phyloP scores from a whole-genome alignment of 2,797 vertebrate species.

The Rousettus madagascariensis region DNA sequence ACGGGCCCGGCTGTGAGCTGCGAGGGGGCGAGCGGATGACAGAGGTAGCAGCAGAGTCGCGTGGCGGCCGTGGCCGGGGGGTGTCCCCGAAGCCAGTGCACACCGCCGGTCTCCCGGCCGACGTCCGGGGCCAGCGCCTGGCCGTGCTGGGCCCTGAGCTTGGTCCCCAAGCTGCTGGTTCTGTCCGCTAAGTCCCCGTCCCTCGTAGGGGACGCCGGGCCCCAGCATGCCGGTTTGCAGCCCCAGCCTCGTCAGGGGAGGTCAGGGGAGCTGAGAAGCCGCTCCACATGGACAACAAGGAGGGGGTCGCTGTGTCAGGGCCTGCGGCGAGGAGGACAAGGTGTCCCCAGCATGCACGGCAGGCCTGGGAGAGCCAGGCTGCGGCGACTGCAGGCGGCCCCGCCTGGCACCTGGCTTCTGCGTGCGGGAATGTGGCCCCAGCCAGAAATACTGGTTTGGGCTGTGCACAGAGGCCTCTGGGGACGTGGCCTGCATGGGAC shows the following conservation, averaged over 20 bases:
- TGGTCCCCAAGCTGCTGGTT: neutral
- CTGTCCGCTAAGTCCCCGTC: neutral
- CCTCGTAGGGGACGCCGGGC: neutral
- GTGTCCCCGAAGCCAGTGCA: neutral
- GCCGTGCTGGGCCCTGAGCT: neutral
- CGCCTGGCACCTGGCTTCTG: neutral
- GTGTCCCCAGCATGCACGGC: neutral
- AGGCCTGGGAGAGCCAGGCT: neutral
- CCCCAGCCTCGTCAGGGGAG: neutral
- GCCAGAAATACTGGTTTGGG: slow-evolving; percentile 67
- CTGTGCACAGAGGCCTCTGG: slow-evolving; percentile 14
- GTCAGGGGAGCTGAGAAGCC: neutral
- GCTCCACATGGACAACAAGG: neutral
- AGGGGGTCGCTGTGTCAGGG: neutral
- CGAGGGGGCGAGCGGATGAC: neutral
- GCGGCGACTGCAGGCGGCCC: too few species aligned
- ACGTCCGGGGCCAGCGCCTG: neutral
- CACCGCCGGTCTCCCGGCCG: neutral
- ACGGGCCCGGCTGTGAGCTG: neutral
- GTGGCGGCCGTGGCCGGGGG: accelerated
- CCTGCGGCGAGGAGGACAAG: neutral
- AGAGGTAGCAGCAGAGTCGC: neutral
- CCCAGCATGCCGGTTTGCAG: neutral
- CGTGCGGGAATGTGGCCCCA: neutral
- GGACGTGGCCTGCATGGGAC: slow-evolving; percentile 23